Base-by-base conservation (phyloP, 2,113 vertebrate species). In the Amblyopsis rosae region DNA sequence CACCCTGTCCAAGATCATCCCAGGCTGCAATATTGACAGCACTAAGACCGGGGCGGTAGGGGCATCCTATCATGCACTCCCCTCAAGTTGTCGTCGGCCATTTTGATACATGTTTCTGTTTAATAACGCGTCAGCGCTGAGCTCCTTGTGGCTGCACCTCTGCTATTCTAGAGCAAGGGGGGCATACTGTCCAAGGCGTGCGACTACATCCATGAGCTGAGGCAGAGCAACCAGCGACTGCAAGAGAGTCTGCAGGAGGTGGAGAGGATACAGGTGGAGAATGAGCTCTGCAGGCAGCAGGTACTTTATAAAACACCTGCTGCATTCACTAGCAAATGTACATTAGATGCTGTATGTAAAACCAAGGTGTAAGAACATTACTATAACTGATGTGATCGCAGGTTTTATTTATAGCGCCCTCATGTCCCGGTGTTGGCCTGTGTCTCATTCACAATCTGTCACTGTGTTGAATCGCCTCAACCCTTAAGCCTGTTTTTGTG, bases 121-220 rank as follows among this genome's bases (percentile, higher is more conserved):
- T 26, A 26, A 51, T 12, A 51, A 13, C 35, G 7, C 8, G 1
- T 48, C 3, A 19, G 12, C 5, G 10, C 19, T 68, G 41, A 54
- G 12, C 13, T 15, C 45, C 9, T 12, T 35, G 1, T 77, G 56
- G 65, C 26, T 12, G 15, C 8, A 5, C 56, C 55, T 53, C 11
- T 82, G 51, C 66, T 61, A 33, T 16, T 17, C 2, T 69, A 96
- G 95, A 97, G 96, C 78, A 97, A 97, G 91, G 95, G 95, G 0
- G 95, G 96, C 65, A 96, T 97, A 88, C 92, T 97, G 56, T 97
- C 96, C 0, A 97, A 97, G 82, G 95, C 95, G 1, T 97, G 96
- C 0, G 95, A 97, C 84, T 96, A 97, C 81, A 96, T 97, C 82
- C 91, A 93, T 1, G 96, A 96, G 76, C 92, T 97, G 8, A 91